Evolutionary conservation across 1,140 invertebrate species (phyloP).

Genomic region (Drosophila burlai): DNA sequence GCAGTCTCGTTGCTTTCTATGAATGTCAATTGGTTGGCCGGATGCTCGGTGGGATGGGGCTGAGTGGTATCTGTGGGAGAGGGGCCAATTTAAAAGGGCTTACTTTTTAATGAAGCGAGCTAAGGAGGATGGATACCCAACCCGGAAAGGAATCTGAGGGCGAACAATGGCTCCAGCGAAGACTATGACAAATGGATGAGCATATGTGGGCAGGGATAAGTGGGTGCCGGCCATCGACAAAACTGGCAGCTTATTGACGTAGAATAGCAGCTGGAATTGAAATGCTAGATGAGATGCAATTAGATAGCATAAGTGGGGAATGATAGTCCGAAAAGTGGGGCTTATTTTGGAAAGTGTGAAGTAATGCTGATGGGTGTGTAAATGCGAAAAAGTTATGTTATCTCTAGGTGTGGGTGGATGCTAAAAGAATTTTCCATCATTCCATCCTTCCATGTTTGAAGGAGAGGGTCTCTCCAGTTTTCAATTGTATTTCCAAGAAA

Average conservation of each 20-base stretch:
- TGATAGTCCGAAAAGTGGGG: constrained; percentile 16
- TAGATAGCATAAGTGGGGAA: constrained; percentile 56
- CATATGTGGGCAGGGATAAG: constrained; percentile 37
- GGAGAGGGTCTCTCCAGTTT: not conserved
- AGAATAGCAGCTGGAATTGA: constrained; percentile 58
- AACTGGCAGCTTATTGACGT: constrained; percentile 54
- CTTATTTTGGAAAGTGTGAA: not conserved
- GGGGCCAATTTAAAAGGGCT: constrained; percentile 79
- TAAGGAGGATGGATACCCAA: constrained; percentile 40
- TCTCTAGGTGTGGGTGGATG: not conserved
- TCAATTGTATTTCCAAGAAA: not conserved
- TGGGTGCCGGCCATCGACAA: constrained; percentile 29
- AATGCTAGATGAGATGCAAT: constrained; percentile 65
- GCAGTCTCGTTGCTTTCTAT: constrained; percentile 54
- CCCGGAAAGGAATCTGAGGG: constrained; percentile 5
- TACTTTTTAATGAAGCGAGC: constrained; percentile 79
- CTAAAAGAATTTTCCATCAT: not conserved
- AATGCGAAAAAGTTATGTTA: no score
- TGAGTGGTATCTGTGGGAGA: constrained; percentile 7
- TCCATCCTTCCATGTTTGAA: no score
- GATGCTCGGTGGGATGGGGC: constrained; percentile 25
- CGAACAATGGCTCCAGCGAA: constrained; percentile 25
- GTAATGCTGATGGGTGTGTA: not conserved
- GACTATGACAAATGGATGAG: constrained; percentile 43
- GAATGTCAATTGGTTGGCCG: constrained; percentile 71